Base-by-base conservation (phyloP, 2,888 invertebrate species). In the Ernsta delagoae region DNA sequence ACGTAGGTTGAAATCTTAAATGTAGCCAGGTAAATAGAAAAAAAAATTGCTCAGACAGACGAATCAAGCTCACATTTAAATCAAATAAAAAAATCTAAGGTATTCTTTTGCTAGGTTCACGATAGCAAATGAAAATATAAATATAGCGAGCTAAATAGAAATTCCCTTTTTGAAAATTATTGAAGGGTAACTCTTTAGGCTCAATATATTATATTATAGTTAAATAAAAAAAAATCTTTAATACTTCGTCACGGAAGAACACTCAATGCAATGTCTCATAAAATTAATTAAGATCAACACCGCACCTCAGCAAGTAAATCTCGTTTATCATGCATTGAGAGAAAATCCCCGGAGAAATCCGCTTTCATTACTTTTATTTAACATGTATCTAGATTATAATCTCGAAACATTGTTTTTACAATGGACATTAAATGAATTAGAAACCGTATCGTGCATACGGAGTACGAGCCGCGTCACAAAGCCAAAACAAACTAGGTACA, bases 371-470 rank as follows among this genome's bases (percentile, higher is more conserved):
- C 16, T 59, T 50, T 63, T 5, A 36, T 24, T 24, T 63, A 69
- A 69, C 68, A 48, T 56, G 48, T 48, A 59, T 75, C 39, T 39
- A 63, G 76, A 76, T 75, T 73, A 66, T 43, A 59, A 74, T 75
- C 74, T 71, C 43, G 59, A 12, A 71, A 62, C 57, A 73, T 73
- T 71, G 71, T 74, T 77, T 70, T 36, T 68, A 72, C 76, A 76
- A 72, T 71, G 65, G 71, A 73, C 74, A 73, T 76, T 75, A 76
- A 72, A 71, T 72, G 72, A 77, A 75, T 77, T 78, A 78, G 78
- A 79, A 79, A 78, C 78, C 79, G 79, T 77, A 73, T 76, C 78
- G 73, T 63, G 70, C 71, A 50, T 60, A 65, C 45, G 16, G 41
- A 45, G 57, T 12, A 24, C 7, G 12, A 12, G 11, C 4, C 8